Conservation (phyloP, 2,797 vertebrate genomes). For the Pogoniulus pusillus region DNA sequence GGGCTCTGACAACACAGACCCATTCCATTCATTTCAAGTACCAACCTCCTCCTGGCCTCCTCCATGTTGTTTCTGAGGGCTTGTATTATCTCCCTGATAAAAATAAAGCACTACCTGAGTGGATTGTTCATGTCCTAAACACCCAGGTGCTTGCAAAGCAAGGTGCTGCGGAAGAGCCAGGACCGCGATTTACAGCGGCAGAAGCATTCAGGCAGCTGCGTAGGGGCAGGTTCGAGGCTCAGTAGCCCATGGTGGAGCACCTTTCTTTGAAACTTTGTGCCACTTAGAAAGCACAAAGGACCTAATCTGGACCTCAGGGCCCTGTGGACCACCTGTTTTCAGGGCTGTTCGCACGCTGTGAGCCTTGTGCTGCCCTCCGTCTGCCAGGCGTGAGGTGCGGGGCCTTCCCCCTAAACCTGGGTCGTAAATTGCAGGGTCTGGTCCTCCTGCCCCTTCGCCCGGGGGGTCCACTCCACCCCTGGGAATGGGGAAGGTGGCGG, state of each 20-base stretch:
- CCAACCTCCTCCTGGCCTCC: background rate
- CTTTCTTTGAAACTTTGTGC: background rate
- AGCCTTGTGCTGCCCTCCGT: accelerated
- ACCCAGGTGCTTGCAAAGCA: background rate
- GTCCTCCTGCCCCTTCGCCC: too few relatives aligned
- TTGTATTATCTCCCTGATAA: background rate
- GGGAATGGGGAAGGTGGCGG: too few relatives aligned
- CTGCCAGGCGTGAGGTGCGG: background rate
- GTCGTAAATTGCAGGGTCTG: background rate
- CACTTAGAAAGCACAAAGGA: background rate
- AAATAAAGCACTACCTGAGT: background rate
- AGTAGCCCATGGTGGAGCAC: accelerated
- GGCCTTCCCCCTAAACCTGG: background rate
- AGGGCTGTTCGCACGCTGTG: background rate
- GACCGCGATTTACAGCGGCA: accelerated
- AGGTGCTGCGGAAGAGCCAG: accelerated
- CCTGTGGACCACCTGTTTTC: accelerated
- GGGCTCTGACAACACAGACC: background rate
- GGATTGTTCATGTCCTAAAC: background rate
- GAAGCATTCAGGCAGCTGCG: background rate
- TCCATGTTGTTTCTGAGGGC: background rate
- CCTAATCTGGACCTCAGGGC: background rate
- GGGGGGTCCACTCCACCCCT: too few relatives aligned
- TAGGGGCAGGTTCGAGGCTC: background rate
- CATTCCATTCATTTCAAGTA: accelerated